phyloP scores from a whole-genome alignment of 2,797 vertebrate species.

The Schizopygopsis pylzovi region DNA sequence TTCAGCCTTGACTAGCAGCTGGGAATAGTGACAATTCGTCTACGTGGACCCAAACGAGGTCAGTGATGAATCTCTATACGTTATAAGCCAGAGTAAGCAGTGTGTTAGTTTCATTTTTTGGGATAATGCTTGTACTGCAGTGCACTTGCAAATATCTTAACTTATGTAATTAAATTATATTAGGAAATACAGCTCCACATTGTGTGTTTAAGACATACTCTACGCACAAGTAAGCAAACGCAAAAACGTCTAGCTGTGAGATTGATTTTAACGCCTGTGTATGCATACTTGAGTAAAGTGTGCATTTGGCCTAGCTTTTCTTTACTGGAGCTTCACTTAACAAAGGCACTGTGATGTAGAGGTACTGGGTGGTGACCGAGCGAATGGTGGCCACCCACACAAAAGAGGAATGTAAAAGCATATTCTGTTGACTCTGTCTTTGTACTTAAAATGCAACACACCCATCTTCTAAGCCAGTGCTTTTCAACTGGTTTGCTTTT shows the following conservation, averaged over 20 bases:
- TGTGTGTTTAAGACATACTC: background rate
- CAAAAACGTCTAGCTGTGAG: background rate
- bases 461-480: background rate
- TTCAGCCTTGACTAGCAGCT: background rate
- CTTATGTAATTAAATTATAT: background rate
- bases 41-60: background rate
- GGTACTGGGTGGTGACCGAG: background rate
- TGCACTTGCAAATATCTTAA: slow-evolving; percentile 12
- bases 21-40: background rate
- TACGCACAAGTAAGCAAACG: background rate
- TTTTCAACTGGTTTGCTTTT: slow-evolving; percentile 2
- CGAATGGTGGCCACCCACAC: slow-evolving; percentile 6
- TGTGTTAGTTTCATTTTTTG: background rate
- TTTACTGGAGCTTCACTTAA: background rate
- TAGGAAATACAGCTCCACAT: background rate
- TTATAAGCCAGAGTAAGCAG: background rate
- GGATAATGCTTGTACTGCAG: background rate
- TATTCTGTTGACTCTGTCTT: background rate
- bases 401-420: slow-evolving; percentile 24
- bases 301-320: background rate
- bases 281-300: background rate
- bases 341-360: slow-evolving; percentile 17
- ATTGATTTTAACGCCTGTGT: background rate
- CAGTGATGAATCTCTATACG: background rate
- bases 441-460: slow-evolving; percentile 1